Evolutionary conservation across 2,113 vertebrate genomes (phyloP).

Genomic region (Phyllopteryx taeniolatus): DNA sequence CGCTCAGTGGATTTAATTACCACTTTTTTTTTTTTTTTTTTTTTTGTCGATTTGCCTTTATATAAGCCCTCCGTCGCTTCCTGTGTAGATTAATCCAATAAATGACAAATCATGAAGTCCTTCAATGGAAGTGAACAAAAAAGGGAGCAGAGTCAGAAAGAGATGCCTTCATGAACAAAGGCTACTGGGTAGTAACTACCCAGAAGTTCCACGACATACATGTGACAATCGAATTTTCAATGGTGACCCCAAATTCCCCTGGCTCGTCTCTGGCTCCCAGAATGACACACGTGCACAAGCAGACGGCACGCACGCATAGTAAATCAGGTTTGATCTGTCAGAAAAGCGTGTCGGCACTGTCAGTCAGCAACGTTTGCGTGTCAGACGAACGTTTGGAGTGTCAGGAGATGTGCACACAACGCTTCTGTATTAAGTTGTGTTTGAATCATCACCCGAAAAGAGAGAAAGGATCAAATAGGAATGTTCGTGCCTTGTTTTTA

Average conservation of each 20-base stretch:
- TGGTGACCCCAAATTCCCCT: constrained; percentile 58
- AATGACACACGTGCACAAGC: constrained; percentile 27
- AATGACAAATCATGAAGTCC: background rate
- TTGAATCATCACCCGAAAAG: background rate
- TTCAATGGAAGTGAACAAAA: background rate
- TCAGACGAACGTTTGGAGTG: constrained; percentile 61
- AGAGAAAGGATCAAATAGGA: background rate
- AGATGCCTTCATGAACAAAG: background rate
- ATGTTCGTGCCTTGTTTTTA: background rate
- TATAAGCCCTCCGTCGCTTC: background rate
- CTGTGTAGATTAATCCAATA: background rate
- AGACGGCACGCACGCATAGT: constrained; percentile 40
- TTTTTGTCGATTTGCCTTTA: background rate
- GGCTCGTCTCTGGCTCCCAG: constrained; percentile 27
- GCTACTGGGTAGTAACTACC: background rate
- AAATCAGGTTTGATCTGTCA: constrained; percentile 71
- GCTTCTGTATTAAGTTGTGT: background rate
- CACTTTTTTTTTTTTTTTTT: background rate
- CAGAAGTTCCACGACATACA: constrained; percentile 48
- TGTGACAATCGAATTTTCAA: constrained; percentile 59
- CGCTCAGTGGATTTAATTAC: background rate
- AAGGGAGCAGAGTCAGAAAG: background rate
- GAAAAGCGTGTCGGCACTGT: constrained; percentile 59
- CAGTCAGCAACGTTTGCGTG: constrained; percentile 57
- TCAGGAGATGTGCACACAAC: constrained; percentile 44